Base-by-base conservation (phyloP, 2,113 vertebrate species). In the Semnornis frantzii region DNA sequence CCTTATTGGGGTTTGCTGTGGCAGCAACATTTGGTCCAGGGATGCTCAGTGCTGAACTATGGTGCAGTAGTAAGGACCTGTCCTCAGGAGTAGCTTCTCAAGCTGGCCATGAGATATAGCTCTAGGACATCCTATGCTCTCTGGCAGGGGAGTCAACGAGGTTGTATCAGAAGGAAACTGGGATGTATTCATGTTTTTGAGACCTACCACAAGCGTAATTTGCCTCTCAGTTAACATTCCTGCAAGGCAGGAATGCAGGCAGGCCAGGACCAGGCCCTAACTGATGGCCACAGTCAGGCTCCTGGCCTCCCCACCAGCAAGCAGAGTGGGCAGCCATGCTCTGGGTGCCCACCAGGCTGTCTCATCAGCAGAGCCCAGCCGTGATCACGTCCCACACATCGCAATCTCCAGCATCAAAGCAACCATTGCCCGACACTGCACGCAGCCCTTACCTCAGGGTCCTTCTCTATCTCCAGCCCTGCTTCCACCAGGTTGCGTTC, bases 401-500 rank as follows among this genome's bases (percentile, higher is more conserved):
- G 23, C 18, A 39, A 57, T 30, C 17, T 54, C 50, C 2, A 3
- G 20, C 64, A 63, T 10, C 25, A 3, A 69, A 34, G 30, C 1
- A 4, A 3, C 7, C 19, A 3, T 33, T 70, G 46, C 13, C 10
- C 0, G 0, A 1, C 1, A 2, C 1, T 8, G 73, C 33, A 10
- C 28, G 8, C 17, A 23, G 7, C 2, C 28, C 97, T 97, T 95
- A 98, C 98, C 97, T 98, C 98, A 6, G 93, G 39, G 39, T 99
- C 99, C 62, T 98, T 98, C 97, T 99, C 99, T 8, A 99, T 97
- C 93, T 99, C 98, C 62, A 99, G 97, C 21, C 99, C 99, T 0
- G 98, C 98, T 73, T 99, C 98, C 92, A 98, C 72, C 42, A 99
- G 96, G 63, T 98, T 98, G 8, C 9, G 93, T 72, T 99, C 99